Percentiles rank a stretch among this genome's conserved stretches.
These are phyloP conservation scores for Epinephelus malabaricus DNA, from an alignment of 2,797 vertebrate genomes.

Conservation along the genomic window DNA sequence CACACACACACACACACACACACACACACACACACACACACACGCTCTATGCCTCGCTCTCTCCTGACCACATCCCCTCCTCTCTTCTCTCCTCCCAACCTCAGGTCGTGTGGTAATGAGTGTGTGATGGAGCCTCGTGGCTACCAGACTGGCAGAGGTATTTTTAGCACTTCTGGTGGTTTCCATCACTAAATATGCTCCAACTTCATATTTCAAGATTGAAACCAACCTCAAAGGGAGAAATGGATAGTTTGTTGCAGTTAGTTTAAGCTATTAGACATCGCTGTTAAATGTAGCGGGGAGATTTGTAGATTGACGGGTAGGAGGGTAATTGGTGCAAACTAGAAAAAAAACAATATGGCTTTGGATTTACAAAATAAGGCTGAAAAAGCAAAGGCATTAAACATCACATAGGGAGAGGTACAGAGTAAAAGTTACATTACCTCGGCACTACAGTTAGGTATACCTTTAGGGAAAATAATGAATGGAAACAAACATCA, in stretches of 20 bases:
- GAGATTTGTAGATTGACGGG: constrained; percentile 61
- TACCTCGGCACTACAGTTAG: constrained; percentile 42
- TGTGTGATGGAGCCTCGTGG: constrained; percentile 84
- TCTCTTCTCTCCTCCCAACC: constrained; percentile 81
- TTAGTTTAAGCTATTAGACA: constrained; percentile 78
- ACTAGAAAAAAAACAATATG: constrained; percentile 42
- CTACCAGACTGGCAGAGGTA: constrained; percentile 85
- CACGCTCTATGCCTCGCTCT: constrained; percentile 45
- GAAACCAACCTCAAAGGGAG: constrained; percentile 80
- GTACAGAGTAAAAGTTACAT: constrained; percentile 46
- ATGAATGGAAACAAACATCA: constrained; percentile 67
- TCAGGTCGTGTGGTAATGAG: constrained; percentile 86
- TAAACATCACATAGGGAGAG: constrained; percentile 8
- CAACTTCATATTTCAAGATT: constrained; percentile 82
- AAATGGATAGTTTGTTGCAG: constrained; percentile 72
- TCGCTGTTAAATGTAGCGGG: constrained; percentile 57
- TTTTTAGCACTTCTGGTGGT: constrained; percentile 87
- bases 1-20: constrained; percentile 39
- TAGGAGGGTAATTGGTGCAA: constrained; percentile 58
- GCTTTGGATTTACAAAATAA: neutral
- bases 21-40: constrained; percentile 39
- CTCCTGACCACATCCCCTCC: constrained; percentile 84
- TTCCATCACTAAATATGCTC: constrained; percentile 83
- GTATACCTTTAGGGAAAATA: constrained; percentile 47
- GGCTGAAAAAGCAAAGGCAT: neutral